Base-by-base conservation (phyloP, 2,888 invertebrate genomes). In the Polymixis lichenea region DNA sequence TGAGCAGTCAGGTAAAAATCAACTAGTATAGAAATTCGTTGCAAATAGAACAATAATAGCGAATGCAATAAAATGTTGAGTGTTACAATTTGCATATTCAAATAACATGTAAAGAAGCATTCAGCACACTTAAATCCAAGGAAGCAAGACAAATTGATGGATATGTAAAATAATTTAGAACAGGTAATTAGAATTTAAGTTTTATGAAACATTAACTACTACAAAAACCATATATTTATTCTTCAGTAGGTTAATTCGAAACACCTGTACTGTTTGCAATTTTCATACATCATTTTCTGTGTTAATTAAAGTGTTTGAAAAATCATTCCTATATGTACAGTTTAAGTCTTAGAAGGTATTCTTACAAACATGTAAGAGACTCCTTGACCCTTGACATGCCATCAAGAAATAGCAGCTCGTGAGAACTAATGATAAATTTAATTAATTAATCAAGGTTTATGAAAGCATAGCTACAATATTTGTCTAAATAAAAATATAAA, bases 111-210 rank as follows among this genome's bases (percentile, higher is more conserved):
- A 72, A 76, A 78, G 65, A 82, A 76, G 68, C 71, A 69, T 78
- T 72, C 67, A 78, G 71, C 53, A 76, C 65, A 76, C 65, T 67
- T n/a, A 81, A 81, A 80, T 78, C 71, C 80, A 86, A 72, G 69
- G 76, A 53, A 81, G 84, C 86, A 77, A 72, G 66, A 75, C 75
- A 70, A 82, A 83, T 73, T 72, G 60, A 66, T 76, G 72, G 83
- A 83, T 84, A 85, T 89, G 83, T 82, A 85, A 88, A 85, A 82
- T 77, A 62, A 69, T 81, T 32, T 55, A 51, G 43, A 72, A 58
- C 56, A 68, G 46, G 62, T 66, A 32, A 56, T 61, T 55, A 2
- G 22, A 80, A 69, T 32, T 19, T 56, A 25, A 55, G 32, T 79
- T 78, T 61, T 32, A 77, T 58, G 66, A 43, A 58, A n/a, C 56